A percentile compares a stretch with the other conserved stretches of the same genome.
phyloP scores from a whole-genome alignment of 2,797 vertebrate genomes.

The Anguilla megastoma region DNA sequence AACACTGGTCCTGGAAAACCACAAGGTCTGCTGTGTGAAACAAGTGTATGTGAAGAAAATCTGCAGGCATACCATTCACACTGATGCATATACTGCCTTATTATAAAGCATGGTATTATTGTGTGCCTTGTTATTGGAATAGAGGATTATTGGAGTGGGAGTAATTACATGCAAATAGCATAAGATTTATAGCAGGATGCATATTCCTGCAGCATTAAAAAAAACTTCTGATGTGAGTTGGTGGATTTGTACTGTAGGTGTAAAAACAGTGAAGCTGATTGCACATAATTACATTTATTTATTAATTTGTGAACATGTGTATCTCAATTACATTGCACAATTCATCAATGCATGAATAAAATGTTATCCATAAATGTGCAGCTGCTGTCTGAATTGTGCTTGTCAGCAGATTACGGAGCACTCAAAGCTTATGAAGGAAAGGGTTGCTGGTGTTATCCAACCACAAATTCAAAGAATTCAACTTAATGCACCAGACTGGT shows the following conservation, averaged over 20 bases:
- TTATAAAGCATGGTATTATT: neutral
- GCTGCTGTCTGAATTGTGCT: neutral
- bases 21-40: neutral
- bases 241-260: too few relatives aligned
- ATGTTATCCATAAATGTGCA: neutral
- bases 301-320: too few relatives aligned
- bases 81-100: neutral
- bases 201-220: too few relatives aligned
- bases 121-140: neutral
- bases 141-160: neutral
- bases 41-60: neutral
- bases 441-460: neutral
- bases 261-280: too few relatives aligned
- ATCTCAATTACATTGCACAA: neutral
- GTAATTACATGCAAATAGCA: neutral
- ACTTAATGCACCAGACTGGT: too few relatives aligned
- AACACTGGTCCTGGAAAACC: neutral
- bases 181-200: too few relatives aligned
- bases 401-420: neutral
- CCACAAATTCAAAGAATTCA: too few relatives aligned
- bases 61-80: neutral
- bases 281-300: too few relatives aligned
- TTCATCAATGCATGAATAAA: neutral
- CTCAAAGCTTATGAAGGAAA: neutral
- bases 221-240: too few relatives aligned